phyloP scores from a whole-genome alignment of 30 jellyfish, hydroid and myxozoan species.

The Aurelia aurita region DNA sequence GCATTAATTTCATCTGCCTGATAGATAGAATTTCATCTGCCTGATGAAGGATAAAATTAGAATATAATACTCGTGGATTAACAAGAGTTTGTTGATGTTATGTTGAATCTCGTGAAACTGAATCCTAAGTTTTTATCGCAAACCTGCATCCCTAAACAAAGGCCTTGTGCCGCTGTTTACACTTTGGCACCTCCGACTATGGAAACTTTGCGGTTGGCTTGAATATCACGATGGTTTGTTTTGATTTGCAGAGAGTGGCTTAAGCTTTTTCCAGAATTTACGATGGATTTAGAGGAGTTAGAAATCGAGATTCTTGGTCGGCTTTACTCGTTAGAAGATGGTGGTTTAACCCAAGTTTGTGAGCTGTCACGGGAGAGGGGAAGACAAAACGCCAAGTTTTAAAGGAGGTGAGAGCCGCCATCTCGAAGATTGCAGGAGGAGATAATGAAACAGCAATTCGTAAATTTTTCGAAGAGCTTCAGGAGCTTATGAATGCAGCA shows the following conservation, averaged over 20 bases:
- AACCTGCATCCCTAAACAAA: too few species aligned
- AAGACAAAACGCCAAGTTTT: slow-evolving; percentile 21
- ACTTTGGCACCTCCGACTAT: slow-evolving; percentile 47
- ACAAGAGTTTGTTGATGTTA: too few species aligned
- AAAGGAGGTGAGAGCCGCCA: slow-evolving; percentile 23
- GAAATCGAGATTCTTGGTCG: slow-evolving; percentile 16
- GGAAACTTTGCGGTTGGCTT: neutral
- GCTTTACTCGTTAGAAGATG: slow-evolving; percentile 11
- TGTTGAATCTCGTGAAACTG: too few species aligned
- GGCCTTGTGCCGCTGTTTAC: too few species aligned
- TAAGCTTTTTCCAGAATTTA: neutral
- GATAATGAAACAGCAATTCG: slow-evolving; percentile 5
- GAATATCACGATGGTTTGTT: too few species aligned
- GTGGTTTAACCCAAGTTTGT: slow-evolving; percentile 1
- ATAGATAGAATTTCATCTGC: too few species aligned
- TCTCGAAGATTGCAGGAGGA: slow-evolving; percentile 8
- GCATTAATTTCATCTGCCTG: neutral
- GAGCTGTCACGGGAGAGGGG: slow-evolving; percentile 9
- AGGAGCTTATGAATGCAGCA: neutral
- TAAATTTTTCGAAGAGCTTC: slow-evolving; percentile 6
- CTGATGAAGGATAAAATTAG: too few species aligned
- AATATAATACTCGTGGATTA: too few species aligned
- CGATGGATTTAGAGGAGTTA: slow-evolving; percentile 24
- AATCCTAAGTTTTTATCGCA: too few species aligned
- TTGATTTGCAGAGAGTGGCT: too few species aligned